A percentile compares a stretch with the other conserved stretches of the same genome.
These are phyloP conservation scores for Platycnemis pennipes DNA, from an alignment of 2,888 invertebrate genomes.

Conservation along the genomic window DNA sequence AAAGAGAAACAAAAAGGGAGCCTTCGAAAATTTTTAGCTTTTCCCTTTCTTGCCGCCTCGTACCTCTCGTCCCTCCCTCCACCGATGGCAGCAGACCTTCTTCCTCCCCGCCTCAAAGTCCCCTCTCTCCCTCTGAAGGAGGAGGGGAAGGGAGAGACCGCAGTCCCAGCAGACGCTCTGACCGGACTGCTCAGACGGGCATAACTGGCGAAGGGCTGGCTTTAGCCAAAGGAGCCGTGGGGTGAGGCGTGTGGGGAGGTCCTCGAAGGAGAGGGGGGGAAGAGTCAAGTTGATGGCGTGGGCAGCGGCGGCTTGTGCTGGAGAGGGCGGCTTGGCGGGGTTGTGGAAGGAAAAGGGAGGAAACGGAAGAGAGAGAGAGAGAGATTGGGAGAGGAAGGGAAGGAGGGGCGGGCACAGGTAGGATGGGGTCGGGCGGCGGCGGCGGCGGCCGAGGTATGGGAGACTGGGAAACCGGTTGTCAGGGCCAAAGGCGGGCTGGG, in stretches of 20 bases:
- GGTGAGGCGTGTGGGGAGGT: neutral
- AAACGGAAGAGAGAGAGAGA: neutral
- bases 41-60: neutral
- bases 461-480: constrained; percentile 58
- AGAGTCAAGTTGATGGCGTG: neutral
- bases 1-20: constrained; percentile 29
- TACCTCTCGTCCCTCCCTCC: neutral
- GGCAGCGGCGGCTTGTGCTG: neutral
- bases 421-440: neutral
- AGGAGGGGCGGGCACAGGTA: neutral
- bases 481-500: constrained; percentile 59
- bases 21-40: constrained; percentile 40
- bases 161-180: constrained; percentile 54
- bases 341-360: neutral
- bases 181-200: constrained; percentile 63
- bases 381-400: neutral
- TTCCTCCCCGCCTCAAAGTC: neutral
- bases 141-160: neutral
- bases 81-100: neutral
- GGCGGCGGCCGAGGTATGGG: constrained; percentile 24
- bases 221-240: constrained; percentile 11
- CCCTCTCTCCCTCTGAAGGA: neutral
- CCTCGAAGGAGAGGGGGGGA: neutral
- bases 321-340: neutral
- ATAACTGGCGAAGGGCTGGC: constrained; percentile 63